A percentile compares a stretch with the other conserved stretches of the same genome.
Evolutionary conservation across 1,140 invertebrate species (phyloP).

Genomic region (Bicyclus anynana): DNA sequence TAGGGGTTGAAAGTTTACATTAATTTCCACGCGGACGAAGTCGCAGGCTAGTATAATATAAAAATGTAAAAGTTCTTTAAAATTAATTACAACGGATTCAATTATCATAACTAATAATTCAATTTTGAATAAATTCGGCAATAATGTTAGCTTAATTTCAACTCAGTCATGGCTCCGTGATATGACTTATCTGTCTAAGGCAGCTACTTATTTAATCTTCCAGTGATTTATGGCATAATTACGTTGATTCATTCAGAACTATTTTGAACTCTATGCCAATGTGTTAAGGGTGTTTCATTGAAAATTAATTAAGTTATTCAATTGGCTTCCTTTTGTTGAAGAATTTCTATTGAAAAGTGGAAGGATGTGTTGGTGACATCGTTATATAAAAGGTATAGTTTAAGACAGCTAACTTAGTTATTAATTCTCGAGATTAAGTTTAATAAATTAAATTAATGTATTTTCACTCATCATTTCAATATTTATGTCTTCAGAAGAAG

Average conservation of each 20-base stretch:
- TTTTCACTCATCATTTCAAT: too few species aligned
- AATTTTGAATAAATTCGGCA: conserved; percentile 24
- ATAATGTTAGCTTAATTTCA: conserved; percentile 31
- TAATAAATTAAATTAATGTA: too few species aligned
- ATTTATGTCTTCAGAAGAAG: too few species aligned
- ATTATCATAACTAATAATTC: too few species aligned
- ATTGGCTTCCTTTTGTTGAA: conserved; percentile 10
- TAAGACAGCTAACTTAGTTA: too few species aligned
- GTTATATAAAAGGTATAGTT: not conserved
- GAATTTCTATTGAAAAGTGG: conserved; percentile 1
- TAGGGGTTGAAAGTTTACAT: too few species aligned
- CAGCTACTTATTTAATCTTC: conserved; percentile 50
- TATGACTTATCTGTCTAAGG: conserved; percentile 44
- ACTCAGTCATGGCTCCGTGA: conserved; percentile 29
- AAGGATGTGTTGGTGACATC: not conserved
- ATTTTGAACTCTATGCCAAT: conserved; percentile 15
- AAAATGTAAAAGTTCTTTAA: too few species aligned
- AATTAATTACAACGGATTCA: too few species aligned
- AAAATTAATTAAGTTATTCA: not conserved
- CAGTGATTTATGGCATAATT: conserved; percentile 48
- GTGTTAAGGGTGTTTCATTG: not conserved
- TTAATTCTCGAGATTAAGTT: too few species aligned
- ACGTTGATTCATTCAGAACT: conserved; percentile 17
- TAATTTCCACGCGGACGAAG: too few species aligned
- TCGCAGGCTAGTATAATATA: too few species aligned